Evolutionary conservation across 2,113 vertebrate species (phyloP).

Genomic region (Sciurus niger): DNA sequence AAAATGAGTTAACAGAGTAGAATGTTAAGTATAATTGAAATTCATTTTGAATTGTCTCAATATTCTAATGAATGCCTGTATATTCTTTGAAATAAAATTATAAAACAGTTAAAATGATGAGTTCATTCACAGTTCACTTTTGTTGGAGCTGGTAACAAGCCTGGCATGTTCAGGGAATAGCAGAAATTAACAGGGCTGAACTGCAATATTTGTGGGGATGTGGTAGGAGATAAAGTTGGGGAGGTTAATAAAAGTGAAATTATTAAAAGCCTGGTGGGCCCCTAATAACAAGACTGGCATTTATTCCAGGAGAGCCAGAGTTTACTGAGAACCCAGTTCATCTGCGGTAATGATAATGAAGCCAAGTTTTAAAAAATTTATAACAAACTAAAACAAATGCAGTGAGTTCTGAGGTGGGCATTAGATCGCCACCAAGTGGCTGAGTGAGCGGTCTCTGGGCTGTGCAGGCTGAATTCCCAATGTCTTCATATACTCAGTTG

Average conservation of each 20-base stretch:
- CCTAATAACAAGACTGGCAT: background rate
- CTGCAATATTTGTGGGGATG: background rate
- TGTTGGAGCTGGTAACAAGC: background rate
- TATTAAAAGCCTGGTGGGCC: background rate
- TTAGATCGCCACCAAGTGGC: background rate
- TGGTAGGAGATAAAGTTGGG: background rate
- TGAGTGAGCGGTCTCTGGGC: background rate
- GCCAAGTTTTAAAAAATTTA: background rate
- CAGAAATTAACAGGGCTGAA: background rate
- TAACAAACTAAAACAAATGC: background rate
- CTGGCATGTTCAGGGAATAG: background rate
- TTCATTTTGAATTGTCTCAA: background rate
- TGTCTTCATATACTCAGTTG: background rate
- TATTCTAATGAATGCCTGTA: background rate
- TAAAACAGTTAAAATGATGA: background rate
- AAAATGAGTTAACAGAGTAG: background rate
- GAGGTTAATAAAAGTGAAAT: background rate
- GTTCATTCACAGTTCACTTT: background rate
- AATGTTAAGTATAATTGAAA: background rate
- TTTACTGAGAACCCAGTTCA: background rate
- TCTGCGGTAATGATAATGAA: background rate
- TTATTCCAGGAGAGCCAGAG: background rate
- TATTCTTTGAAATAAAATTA: slow-evolving; percentile 35
- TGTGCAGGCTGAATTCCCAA: background rate
- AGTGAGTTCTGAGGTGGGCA: background rate